These are phyloP conservation scores for Pomatorhinus ruficollis DNA, from an alignment of 2,113 vertebrate genomes.

Conservation along the genomic window DNA sequence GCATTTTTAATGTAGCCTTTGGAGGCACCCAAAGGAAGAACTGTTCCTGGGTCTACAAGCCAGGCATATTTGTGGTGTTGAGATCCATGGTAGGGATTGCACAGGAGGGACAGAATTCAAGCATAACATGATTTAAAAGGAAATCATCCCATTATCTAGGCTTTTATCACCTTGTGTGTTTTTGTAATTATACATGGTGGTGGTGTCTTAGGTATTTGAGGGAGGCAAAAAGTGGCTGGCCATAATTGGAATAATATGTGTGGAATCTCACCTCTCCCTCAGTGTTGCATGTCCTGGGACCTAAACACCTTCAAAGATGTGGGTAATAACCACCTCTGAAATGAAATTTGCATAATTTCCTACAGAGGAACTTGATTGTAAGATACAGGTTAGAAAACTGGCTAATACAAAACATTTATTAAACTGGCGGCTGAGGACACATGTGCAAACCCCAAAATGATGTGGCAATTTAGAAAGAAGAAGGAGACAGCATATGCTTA, in stretches of 20 bases:
- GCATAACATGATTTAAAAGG: not conserved
- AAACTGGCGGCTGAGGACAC: not conserved
- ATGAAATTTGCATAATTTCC: not conserved
- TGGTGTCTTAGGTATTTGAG: not conserved
- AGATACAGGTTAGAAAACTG: not conserved
- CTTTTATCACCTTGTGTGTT: not conserved
- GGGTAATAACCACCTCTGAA: not conserved
- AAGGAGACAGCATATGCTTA: not conserved
- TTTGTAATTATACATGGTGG: not conserved
- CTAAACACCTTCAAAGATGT: not conserved
- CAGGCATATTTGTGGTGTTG: not conserved
- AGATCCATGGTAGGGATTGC: not conserved
- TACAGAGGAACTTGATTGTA: not conserved
- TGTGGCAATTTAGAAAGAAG: not conserved
- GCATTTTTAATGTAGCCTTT: not conserved
- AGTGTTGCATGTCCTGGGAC: not conserved
- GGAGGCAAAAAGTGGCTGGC: not conserved
- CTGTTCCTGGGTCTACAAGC: not conserved
- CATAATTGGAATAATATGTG: slow-evolving; percentile 12
- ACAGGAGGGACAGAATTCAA: not conserved
- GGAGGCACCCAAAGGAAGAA: not conserved
- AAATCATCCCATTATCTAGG: not conserved
- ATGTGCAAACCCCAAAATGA: not conserved
- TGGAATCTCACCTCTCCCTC: not conserved
- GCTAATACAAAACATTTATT: not conserved